Percentiles rank a stretch among this genome's conserved stretches.
Conservation (phyloP, 1,140 invertebrate genomes). For the Drosophila rhopaloa region DNA sequence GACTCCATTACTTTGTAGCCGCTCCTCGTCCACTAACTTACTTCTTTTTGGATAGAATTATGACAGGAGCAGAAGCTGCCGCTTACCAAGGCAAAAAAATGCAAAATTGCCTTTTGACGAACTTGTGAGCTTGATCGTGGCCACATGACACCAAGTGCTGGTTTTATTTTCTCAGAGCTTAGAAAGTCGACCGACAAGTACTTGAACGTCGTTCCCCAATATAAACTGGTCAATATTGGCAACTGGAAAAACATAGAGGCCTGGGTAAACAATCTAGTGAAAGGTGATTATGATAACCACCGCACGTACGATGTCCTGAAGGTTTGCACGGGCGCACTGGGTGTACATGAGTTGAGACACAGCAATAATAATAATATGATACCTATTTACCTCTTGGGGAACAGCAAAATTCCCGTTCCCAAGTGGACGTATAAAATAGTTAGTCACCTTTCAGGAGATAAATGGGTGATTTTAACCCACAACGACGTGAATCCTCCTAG, state of each 20-base stretch:
- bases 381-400: constrained; percentile 14
- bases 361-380: background rate
- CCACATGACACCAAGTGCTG: constrained; percentile 39
- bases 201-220: constrained; percentile 43
- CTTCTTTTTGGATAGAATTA: background rate
- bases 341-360: constrained; percentile 23
- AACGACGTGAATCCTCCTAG: constrained; percentile 16
- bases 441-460: constrained; percentile 1
- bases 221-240: constrained; percentile 31
- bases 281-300: too few species aligned
- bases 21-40: too few species aligned
- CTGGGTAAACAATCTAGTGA: constrained; percentile 21
- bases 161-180: constrained; percentile 7
- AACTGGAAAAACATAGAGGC: constrained; percentile 55
- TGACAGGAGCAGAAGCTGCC: background rate
- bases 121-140: constrained; percentile 49
- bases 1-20: background rate
- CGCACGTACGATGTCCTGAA: constrained; percentile 11
- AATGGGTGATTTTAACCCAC: constrained; percentile 28
- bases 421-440: constrained; percentile 49
- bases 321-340: constrained; percentile 41
- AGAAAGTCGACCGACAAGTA: constrained; percentile 29
- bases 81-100: too few species aligned
- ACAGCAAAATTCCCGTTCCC: constrained; percentile 26
- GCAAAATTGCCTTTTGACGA: background rate